Percentiles rank a stretch among this genome's conserved stretches.
Conservation (phyloP, 2,797 vertebrate genomes). For the Leucoraja ocellata region DNA sequence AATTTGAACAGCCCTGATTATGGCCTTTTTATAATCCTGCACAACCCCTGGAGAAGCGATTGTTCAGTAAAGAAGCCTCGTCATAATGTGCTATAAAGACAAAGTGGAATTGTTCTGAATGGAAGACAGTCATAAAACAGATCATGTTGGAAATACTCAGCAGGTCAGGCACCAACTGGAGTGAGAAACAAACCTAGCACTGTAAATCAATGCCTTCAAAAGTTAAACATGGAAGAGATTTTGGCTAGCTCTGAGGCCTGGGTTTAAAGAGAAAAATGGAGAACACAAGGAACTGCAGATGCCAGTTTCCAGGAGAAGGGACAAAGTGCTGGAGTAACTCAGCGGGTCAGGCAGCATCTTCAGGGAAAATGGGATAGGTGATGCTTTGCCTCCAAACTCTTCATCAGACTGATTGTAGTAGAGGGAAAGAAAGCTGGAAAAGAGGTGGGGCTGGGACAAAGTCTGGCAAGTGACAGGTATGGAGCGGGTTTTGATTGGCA, state of each 20-base stretch:
- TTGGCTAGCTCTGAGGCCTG: neutral
- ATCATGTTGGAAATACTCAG: neutral
- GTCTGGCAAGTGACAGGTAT: too few species aligned
- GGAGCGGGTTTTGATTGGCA: too few species aligned
- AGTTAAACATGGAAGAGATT: neutral
- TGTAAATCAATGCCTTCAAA: neutral
- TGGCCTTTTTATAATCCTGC: neutral
- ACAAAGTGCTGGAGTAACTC: too few species aligned
- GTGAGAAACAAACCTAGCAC: neutral
- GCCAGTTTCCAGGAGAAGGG: too few species aligned
- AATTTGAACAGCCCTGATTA: neutral
- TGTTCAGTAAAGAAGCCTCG: neutral
- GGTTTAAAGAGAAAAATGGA: neutral
- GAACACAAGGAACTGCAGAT: neutral
- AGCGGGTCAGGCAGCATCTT: too few species aligned
- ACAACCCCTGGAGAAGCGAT: neutral
- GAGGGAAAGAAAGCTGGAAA: too few species aligned
- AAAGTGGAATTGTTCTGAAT: neutral
- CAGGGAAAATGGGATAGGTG: too few species aligned
- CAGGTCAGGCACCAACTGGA: neutral
- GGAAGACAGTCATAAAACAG: neutral
- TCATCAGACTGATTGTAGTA: too few species aligned
- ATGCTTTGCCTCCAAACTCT: too few species aligned
- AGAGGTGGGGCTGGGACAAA: too few species aligned
- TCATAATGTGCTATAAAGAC: neutral